Percentiles rank a stretch among this genome's conserved stretches.
Conservation (phyloP, 2,888 invertebrate genomes). For the Lepidochitona cinerea region DNA sequence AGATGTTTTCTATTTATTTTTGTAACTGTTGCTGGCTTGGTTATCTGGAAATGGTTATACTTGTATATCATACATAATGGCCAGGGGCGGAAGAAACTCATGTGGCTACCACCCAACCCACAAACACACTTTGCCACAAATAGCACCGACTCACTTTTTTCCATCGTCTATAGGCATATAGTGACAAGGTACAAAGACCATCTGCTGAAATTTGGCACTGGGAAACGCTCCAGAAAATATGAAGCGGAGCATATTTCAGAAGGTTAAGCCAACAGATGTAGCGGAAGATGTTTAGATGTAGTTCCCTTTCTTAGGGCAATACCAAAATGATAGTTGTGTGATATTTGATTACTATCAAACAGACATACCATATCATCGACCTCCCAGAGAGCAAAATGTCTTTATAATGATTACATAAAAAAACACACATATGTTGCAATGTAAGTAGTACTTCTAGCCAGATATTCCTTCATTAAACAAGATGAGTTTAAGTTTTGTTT, state of each 20-base stretch:
- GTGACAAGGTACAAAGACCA: not conserved
- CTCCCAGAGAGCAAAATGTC: too few relatives aligned
- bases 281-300: too few relatives aligned
- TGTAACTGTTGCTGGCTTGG: not conserved
- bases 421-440: too few relatives aligned
- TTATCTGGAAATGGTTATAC: not conserved
- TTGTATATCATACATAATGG: not conserved
- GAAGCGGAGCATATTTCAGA: not conserved
- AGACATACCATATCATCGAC: too few relatives aligned
- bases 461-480: too few relatives aligned
- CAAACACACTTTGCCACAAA: not conserved
- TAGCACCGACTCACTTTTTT: too few relatives aligned
- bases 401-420: too few relatives aligned
- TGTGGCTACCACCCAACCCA: not conserved
- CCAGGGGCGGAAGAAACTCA: not conserved
- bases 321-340: too few relatives aligned
- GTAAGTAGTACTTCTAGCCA: too few relatives aligned
- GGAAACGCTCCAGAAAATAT: not conserved
- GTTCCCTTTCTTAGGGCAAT: too few relatives aligned
- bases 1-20: slow-evolving; percentile 7
- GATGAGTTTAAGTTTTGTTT: too few relatives aligned
- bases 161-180: not conserved
- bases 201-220: not conserved
- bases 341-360: too few relatives aligned
- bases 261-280: slow-evolving; percentile 1